Evolutionary conservation across 23 tunicate genomes (phyloP).

Genomic region (Diplosoma virens): DNA sequence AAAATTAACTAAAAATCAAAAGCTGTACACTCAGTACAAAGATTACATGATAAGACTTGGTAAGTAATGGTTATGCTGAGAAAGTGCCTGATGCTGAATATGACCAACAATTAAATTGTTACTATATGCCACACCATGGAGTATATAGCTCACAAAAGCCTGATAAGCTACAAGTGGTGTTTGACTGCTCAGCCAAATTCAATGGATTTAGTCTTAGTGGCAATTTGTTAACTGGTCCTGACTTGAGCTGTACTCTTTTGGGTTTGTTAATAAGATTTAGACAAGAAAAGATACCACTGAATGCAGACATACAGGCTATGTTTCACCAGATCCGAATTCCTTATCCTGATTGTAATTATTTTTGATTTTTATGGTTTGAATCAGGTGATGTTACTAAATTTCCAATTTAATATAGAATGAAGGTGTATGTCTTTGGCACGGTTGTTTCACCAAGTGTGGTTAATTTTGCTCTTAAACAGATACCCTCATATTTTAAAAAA

Average conservation of each 20-base stretch:
- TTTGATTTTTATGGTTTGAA: slow-evolving; percentile 20
- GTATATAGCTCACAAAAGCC: neutral
- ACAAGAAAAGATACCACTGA: neutral
- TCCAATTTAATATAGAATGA: neutral
- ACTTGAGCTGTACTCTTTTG: neutral
- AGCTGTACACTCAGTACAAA: neutral
- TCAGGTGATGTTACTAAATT: neutral
- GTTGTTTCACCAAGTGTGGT: neutral
- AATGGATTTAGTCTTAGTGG: neutral
- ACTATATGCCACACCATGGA: neutral
- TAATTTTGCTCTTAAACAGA: neutral
- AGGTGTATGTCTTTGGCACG: neutral
- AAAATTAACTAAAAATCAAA: neutral
- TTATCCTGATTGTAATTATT: neutral
- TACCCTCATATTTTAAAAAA: neutral
- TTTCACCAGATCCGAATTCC: slow-evolving; percentile 26
- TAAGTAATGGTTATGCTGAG: neutral
- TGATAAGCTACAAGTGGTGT: slow-evolving; percentile 2
- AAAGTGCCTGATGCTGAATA: neutral
- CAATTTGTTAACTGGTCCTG: neutral
- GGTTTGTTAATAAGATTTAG: slow-evolving; percentile 13
- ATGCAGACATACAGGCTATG: slow-evolving; percentile 22
- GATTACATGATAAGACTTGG: neutral
- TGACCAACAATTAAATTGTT: neutral
- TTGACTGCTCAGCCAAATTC: neutral